phyloP scores from a whole-genome alignment of 2,113 vertebrate genomes.

The Pyxicephalus adspersus region DNA sequence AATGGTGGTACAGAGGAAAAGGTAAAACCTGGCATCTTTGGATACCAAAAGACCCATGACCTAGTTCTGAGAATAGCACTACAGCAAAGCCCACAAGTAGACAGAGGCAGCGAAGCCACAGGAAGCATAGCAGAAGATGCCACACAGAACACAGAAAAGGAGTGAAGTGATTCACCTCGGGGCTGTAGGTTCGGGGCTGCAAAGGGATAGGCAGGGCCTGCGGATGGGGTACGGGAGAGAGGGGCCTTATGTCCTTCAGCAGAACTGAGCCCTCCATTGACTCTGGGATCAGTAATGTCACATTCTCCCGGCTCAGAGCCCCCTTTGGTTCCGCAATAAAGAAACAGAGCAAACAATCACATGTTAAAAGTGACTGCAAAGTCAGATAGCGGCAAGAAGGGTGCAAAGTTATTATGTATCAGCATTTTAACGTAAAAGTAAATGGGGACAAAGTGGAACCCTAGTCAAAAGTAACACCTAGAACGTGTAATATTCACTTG shows the following conservation, averaged over 20 bases:
- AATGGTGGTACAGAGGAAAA: too few relatives aligned
- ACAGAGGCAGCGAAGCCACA: constrained; percentile 44
- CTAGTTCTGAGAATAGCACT: too few relatives aligned
- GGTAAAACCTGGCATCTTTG: too few relatives aligned
- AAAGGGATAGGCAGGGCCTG: constrained; percentile 57
- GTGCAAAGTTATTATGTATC: too few relatives aligned
- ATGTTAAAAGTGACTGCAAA: background rate
- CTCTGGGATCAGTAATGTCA: constrained; percentile 64
- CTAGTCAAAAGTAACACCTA: too few relatives aligned
- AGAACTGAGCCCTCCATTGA: constrained; percentile 60
- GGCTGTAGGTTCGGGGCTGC: constrained; percentile 53
- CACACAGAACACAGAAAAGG: constrained; percentile 44
- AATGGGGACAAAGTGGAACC: too few relatives aligned
- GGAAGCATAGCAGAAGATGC: constrained; percentile 29
- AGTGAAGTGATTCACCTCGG: constrained; percentile 59
- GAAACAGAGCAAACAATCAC: constrained; percentile 59
- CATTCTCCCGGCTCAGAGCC: constrained; percentile 62
- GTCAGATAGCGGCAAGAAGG: background rate
- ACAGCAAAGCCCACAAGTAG: background rate
- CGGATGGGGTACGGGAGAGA: constrained; percentile 57
- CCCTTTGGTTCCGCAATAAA: constrained; percentile 60
- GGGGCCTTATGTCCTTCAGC: constrained; percentile 56
- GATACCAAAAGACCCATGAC: too few relatives aligned
- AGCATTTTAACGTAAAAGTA: too few relatives aligned
- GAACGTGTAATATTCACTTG: too few relatives aligned